Evolutionary conservation across 2,888 invertebrate genomes (phyloP).

Genomic region (Sinohyriopsis cumingii): DNA sequence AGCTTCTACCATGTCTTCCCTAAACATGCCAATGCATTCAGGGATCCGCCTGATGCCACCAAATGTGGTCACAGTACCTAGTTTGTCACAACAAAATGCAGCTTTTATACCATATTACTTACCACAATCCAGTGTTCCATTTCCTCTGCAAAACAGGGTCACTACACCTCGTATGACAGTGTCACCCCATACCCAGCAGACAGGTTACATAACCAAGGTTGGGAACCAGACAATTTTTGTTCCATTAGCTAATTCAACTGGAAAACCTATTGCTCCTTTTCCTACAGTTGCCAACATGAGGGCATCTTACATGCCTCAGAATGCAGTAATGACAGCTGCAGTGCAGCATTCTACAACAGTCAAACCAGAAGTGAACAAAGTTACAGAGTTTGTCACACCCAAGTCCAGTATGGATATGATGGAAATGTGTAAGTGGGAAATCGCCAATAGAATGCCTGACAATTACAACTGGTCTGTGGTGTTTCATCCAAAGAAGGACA

Average conservation of each 20-base stretch:
- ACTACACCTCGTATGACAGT: no score
- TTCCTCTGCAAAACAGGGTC: no score
- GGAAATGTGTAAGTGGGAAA: conserved; percentile 57
- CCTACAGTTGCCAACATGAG: no score
- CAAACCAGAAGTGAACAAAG: conserved; percentile 4
- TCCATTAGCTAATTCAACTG: conserved; percentile 14
- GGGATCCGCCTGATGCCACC: no score
- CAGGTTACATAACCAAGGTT: conserved; percentile 26
- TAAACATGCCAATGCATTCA: no score
- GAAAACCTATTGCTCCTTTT: no score
- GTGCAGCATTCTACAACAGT: conserved; percentile 2
- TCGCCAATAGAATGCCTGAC: conserved; percentile 50
- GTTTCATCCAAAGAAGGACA: conserved; percentile 42
- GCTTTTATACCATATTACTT: no score
- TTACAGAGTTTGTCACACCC: conserved; percentile 34
- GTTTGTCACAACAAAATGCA: no score
- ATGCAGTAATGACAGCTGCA: conserved; percentile 4
- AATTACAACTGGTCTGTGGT: conserved; percentile 50
- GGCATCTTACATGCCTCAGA: no score
- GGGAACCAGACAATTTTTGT: conserved; percentile 33
- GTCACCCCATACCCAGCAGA: conserved; percentile 6
- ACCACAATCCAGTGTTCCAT: no score
- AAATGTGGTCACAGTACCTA: no score
- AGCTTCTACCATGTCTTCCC: no score
- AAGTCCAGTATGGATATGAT: conserved; percentile 57